Evolutionary conservation across 2,888 invertebrate species (phyloP).

Genomic region (Polydrusus pterygomalis): DNA sequence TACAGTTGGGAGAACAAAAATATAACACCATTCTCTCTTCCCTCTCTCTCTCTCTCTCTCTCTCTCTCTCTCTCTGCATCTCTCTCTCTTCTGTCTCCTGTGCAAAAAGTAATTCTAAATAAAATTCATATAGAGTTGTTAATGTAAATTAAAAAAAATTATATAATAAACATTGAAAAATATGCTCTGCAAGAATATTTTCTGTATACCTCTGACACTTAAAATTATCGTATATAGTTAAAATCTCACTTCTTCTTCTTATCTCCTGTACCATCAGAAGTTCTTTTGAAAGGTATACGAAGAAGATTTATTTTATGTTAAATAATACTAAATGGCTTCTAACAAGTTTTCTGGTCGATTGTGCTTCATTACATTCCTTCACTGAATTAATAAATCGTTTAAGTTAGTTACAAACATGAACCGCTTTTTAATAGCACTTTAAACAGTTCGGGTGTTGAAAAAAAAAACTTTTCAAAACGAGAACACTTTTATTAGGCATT

Average conservation of each 20-base stretch:
- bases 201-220: background rate
- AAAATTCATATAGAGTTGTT: no score
- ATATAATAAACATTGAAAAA: no score
- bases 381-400: conserved; percentile 53
- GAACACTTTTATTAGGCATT: conserved; percentile 27
- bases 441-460: conserved; percentile 37
- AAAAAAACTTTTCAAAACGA: conserved; percentile 27
- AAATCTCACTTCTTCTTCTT: conserved; percentile 5
- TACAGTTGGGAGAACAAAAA: no score
- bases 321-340: conserved; percentile 40
- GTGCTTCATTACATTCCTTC: conserved; percentile 49
- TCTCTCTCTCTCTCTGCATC: no score
- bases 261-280: conserved; percentile 22
- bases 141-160: background rate
- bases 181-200: no score
- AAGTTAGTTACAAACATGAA: conserved; percentile 39
- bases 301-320: conserved; percentile 47
- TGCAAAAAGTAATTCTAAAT: no score
- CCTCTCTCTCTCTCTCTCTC: no score
- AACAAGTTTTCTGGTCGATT: conserved; percentile 44
- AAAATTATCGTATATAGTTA: background rate
- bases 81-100: no score
- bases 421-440: conserved; percentile 45
- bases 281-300: conserved; percentile 16
- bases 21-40: no score